Conservation (phyloP, 1,140 invertebrate species). For the Bathynomus jamesi region DNA sequence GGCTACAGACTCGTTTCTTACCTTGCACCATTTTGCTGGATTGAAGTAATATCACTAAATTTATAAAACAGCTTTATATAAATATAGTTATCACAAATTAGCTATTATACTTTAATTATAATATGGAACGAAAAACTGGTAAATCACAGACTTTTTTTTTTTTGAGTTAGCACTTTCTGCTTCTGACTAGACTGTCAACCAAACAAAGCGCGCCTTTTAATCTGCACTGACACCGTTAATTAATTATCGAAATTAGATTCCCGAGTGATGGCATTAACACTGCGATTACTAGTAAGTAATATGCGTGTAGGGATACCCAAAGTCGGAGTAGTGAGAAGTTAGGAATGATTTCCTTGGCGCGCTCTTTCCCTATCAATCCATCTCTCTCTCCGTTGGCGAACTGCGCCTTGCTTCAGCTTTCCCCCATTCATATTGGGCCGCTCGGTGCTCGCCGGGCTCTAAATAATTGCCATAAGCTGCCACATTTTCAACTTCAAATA, state of each 20-base stretch:
- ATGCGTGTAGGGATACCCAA: too few species aligned
- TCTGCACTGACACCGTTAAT: constrained; percentile 17
- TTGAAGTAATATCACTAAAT: background rate
- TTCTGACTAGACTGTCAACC: background rate
- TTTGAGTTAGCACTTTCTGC: background rate
- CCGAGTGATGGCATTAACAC: constrained; percentile 13
- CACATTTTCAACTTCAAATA: background rate
- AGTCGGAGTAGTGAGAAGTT: constrained; percentile 26
- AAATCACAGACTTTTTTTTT: background rate
- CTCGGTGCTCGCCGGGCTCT: background rate
- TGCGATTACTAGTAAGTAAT: too few species aligned
- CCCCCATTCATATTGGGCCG: constrained; percentile 12
- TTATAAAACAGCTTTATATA: background rate
- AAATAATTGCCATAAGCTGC: constrained; percentile 11
- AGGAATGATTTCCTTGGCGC: constrained; percentile 21
- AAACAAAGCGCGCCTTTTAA: background rate
- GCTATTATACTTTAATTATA: background rate
- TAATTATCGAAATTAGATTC: constrained; percentile 10
- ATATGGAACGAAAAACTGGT: background rate
- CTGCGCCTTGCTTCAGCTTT: constrained; percentile 13
- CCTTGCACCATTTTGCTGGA: background rate
- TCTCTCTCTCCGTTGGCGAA: constrained; percentile 34
- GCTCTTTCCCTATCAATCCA: constrained; percentile 30
- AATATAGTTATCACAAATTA: background rate
- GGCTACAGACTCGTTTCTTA: too few species aligned